Conservation (phyloP, 2,888 invertebrate genomes). For the Nycteola revayana region DNA sequence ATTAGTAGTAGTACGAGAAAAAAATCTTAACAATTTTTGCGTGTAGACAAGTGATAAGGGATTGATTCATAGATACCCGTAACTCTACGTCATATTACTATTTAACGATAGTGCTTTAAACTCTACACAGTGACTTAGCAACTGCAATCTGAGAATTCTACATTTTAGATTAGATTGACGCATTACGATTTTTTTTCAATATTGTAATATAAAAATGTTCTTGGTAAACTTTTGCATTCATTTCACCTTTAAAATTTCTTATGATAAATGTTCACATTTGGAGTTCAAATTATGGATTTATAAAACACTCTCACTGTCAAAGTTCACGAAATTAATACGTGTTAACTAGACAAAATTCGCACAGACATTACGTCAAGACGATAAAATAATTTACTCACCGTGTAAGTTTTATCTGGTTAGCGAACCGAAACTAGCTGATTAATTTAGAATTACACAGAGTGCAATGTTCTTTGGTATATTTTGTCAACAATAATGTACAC, state of each 20-base stretch:
- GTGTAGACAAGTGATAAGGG: slow-evolving; percentile 36
- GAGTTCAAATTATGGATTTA: no score
- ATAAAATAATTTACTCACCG: slow-evolving; percentile 10
- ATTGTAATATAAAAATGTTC: no score
- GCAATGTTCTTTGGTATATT: slow-evolving; percentile 46
- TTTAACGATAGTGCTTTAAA: slow-evolving; percentile 11
- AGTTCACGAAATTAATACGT: not conserved
- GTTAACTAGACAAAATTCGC: not conserved
- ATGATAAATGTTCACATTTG: no score
- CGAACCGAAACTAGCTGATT: slow-evolving; percentile 11
- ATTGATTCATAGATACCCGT: slow-evolving; percentile 38
- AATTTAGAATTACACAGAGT: slow-evolving; percentile 33
- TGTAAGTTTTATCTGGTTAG: slow-evolving; percentile 11
- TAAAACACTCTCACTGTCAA: not conserved
- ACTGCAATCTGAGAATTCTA: no score
- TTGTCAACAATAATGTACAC: slow-evolving; percentile 60
- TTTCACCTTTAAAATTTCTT: no score
- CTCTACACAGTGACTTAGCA: no score
- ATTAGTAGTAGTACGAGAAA: slow-evolving; percentile 20
- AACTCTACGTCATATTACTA: slow-evolving; percentile 39
- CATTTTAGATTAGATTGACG: no score
- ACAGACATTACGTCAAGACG: slow-evolving; percentile 9
- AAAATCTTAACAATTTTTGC: slow-evolving; percentile 35
- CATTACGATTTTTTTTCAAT: no score
- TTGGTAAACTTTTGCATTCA: no score